Percentiles rank a stretch among this genome's conserved stretches.
Conservation (phyloP, 2,888 invertebrate species). For the Melipona beecheii region DNA sequence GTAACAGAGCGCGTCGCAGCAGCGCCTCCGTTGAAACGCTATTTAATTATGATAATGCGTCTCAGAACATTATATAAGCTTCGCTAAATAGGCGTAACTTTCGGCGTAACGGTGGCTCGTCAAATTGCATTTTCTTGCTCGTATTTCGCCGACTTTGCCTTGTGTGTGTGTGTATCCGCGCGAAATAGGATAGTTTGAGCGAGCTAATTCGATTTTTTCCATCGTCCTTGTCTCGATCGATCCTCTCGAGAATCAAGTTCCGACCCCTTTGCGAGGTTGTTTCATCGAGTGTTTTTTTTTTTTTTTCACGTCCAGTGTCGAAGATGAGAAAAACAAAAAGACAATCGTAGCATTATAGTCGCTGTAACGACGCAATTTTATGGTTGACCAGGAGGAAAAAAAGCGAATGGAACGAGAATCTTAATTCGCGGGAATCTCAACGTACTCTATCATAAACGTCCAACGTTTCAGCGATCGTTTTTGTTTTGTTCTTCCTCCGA, state of each 20-base stretch:
- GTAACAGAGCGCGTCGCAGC: not conserved
- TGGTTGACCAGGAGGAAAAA: not conserved
- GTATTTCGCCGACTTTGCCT: not conserved
- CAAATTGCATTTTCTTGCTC: slow-evolving; percentile 14
- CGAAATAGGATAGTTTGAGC: not conserved
- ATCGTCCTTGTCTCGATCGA: not conserved
- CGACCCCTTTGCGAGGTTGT: not conserved
- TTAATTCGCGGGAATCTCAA: slow-evolving; percentile 24
- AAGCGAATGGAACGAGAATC: slow-evolving; percentile 13
- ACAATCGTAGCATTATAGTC: not conserved
- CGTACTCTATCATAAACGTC: slow-evolving; percentile 41
- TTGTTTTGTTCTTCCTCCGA: not conserved
- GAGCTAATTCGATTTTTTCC: not conserved
- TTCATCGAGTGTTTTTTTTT: not conserved
- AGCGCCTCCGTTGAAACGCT: not conserved
- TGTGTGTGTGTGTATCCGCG: not conserved
- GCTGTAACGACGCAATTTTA: slow-evolving; percentile 21
- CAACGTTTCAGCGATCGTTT: slow-evolving; percentile 28
- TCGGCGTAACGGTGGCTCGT: not conserved
- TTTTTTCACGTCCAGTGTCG: not conserved
- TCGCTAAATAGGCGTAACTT: slow-evolving; percentile 17
- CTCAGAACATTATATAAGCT: slow-evolving; percentile 3
- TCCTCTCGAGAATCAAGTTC: not conserved
- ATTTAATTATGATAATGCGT: slow-evolving; percentile 20
- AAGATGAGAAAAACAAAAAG: not conserved